Conservation (phyloP, 30 jellyfish, hydroid and myxozoan genomes). For the Aurelia coerulea region DNA sequence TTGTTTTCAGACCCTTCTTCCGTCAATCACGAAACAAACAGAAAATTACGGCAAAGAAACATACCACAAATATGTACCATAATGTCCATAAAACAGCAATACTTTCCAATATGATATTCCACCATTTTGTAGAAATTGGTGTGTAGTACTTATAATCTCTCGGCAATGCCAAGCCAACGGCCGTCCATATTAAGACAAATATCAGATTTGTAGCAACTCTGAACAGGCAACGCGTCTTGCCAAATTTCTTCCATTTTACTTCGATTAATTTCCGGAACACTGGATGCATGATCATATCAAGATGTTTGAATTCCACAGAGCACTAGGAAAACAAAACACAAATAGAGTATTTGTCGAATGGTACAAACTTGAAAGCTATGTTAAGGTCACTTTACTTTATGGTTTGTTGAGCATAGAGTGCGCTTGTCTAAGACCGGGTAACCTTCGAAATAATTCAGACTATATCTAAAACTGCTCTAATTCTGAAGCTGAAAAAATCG, state of each 20-base stretch:
- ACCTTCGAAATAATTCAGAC: too few relatives aligned
- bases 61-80: slow-evolving; percentile 74
- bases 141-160: slow-evolving; percentile 71
- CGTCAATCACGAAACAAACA: too few relatives aligned
- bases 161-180: slow-evolving; percentile 80
- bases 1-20: too few relatives aligned
- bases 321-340: slow-evolving; percentile 41
- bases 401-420: too few relatives aligned
- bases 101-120: slow-evolving; percentile 80
- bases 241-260: slow-evolving; percentile 91
- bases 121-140: slow-evolving; percentile 77
- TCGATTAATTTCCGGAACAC: slow-evolving; percentile 81
- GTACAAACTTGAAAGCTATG: too few relatives aligned
- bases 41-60: neutral
- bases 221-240: slow-evolving; percentile 56
- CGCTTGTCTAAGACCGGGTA: too few relatives aligned
- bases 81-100: slow-evolving; percentile 78
- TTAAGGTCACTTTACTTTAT: too few relatives aligned
- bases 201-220: slow-evolving; percentile 69
- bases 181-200: slow-evolving; percentile 87
- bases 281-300: slow-evolving; percentile 89
- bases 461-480: too few relatives aligned
- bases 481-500: too few relatives aligned
- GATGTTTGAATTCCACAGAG: slow-evolving; percentile 76
- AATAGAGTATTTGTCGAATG: too few relatives aligned